Percentiles rank a stretch among this genome's conserved stretches.
These are phyloP conservation scores for Polietes domitor DNA, from an alignment of 2,888 invertebrate genomes.

Conservation along the genomic window DNA sequence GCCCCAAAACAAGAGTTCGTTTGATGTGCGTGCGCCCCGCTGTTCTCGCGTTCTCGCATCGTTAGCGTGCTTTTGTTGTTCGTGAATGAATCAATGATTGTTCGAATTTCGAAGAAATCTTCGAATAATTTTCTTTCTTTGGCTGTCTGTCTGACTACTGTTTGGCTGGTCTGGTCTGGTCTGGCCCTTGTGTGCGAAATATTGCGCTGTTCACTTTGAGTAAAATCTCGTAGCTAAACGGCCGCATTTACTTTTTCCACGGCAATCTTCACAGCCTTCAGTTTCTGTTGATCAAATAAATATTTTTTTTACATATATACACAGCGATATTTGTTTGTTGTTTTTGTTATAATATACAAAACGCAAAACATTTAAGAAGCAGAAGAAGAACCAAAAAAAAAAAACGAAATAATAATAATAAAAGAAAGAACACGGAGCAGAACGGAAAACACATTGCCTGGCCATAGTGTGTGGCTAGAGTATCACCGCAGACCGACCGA, in stretches of 20 bases:
- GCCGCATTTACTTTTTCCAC: conserved; percentile 75
- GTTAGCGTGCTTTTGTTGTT: not conserved
- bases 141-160: not conserved
- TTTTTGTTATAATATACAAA: conserved; percentile 35
- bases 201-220: conserved; percentile 74
- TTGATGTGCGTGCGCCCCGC: not conserved
- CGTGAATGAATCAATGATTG: conserved; percentile 3
- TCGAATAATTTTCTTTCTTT: conserved; percentile 32
- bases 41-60: not conserved
- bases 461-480: not conserved
- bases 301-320: not conserved
- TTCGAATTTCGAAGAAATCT: conserved; percentile 61
- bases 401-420: conserved; percentile 73
- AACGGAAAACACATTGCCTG: conserved; percentile 23
- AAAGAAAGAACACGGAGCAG: not conserved
- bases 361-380: conserved; percentile 9
- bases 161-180: conserved; percentile 15
- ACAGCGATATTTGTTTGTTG: conserved; percentile 24
- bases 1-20: not conserved
- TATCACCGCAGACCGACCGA: not conserved
- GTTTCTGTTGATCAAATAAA: conserved; percentile 51
- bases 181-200: conserved; percentile 54
- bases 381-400: conserved; percentile 57
- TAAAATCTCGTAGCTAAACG: conserved; percentile 76
- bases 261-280: conserved; percentile 76